phyloP scores from a whole-genome alignment of 64 coral and sea anemone genomes.

The Porites australiensis region DNA sequence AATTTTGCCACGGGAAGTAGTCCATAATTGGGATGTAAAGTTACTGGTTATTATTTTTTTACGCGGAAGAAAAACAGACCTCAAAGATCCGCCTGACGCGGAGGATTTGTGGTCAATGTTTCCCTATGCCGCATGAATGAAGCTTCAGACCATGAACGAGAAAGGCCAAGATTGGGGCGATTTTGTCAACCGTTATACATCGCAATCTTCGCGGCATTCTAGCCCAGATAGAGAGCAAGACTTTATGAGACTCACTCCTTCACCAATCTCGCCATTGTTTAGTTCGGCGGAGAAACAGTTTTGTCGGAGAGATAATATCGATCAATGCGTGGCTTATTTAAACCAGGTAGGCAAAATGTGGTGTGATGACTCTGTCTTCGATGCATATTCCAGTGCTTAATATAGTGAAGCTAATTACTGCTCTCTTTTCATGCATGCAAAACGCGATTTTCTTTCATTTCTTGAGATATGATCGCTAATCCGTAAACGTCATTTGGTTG shows the following conservation, averaged over 20 bases:
- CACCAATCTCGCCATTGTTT: slow-evolving; percentile 37
- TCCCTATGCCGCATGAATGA: slow-evolving; percentile 1
- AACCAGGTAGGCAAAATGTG: slow-evolving; percentile 80
- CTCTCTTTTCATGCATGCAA: background rate
- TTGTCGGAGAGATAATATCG: slow-evolving; percentile 91
- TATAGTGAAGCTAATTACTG: background rate
- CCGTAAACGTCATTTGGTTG: background rate
- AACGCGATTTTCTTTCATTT: background rate
- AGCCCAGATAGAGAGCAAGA: slow-evolving; percentile 84
- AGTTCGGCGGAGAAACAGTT: slow-evolving; percentile 84
- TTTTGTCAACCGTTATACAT: slow-evolving; percentile 90
- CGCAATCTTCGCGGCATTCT: slow-evolving; percentile 83
- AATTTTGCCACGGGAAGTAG: slow-evolving; percentile 25
- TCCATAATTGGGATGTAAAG: slow-evolving; percentile 35
- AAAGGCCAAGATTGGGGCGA: slow-evolving; percentile 59
- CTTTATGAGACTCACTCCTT: slow-evolving; percentile 60
- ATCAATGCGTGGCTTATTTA: slow-evolving; percentile 92
- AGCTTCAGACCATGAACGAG: slow-evolving; percentile 47
- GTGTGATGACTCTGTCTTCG: background rate
- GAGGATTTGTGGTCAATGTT: background rate
- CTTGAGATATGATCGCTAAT: background rate
- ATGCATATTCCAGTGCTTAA: too few species aligned
- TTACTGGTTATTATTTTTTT: slow-evolving; percentile 37
- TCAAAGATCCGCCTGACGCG: background rate
- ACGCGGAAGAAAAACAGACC: background rate